Evolutionary conservation across 2,797 vertebrate species (phyloP).

Genomic region (Mormyrus proboscirostris): DNA sequence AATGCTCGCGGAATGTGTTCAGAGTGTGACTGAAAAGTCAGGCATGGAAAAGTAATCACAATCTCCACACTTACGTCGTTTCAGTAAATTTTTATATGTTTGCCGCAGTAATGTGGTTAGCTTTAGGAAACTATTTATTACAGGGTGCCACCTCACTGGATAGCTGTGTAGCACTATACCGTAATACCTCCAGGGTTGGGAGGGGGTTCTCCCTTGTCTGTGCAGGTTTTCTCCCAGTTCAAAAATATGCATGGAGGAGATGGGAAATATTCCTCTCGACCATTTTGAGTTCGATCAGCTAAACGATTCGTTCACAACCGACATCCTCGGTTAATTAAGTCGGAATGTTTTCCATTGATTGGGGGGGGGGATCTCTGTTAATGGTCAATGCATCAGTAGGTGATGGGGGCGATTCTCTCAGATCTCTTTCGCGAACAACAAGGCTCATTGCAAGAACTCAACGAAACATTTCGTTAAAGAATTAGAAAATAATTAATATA

Average conservation of each 20-base stretch:
- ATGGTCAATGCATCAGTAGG: neutral
- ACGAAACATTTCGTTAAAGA: neutral
- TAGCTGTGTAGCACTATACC: neutral
- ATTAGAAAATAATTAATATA: neutral
- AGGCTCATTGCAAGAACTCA: neutral
- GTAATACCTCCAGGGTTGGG: neutral
- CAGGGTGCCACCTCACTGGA: neutral
- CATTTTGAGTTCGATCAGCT: neutral
- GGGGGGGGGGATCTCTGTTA: neutral
- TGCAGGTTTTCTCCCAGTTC: neutral
- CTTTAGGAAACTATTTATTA: neutral
- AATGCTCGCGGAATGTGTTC: neutral
- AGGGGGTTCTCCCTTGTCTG: neutral
- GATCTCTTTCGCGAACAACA: neutral
- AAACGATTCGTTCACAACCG: neutral
- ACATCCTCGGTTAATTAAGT: neutral
- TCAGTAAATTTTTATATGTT: neutral
- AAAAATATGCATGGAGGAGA: neutral
- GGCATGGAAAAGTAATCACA: neutral
- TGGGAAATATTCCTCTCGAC: neutral
- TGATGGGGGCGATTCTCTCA: neutral
- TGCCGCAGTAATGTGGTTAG: neutral
- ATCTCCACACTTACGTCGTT: neutral
- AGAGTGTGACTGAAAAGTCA: neutral
- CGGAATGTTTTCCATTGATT: neutral